Conservation (phyloP, 2,797 vertebrate genomes). For the Hafferia zeledoni region DNA sequence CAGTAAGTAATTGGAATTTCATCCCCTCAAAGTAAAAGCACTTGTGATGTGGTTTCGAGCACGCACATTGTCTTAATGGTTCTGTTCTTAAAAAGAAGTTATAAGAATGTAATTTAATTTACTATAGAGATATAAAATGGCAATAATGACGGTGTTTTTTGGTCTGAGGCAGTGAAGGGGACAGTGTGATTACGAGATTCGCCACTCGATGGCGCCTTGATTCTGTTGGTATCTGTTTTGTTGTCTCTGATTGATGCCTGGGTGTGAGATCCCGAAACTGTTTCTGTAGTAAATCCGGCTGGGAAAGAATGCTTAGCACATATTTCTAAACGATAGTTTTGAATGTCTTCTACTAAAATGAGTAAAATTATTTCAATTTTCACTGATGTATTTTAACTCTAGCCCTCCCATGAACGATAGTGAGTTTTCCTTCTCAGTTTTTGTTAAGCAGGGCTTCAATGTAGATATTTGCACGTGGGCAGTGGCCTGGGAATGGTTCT, state of each 20-base stretch:
- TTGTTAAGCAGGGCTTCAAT: neutral
- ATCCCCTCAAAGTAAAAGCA: neutral
- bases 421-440: neutral
- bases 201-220: constrained; percentile 63
- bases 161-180: neutral
- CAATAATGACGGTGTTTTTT: neutral
- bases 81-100: neutral
- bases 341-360: neutral
- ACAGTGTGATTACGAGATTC: neutral
- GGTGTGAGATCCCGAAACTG: neutral
- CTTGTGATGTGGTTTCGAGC: neutral
- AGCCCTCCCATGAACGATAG: neutral
- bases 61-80: neutral
- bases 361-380: neutral
- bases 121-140: neutral
- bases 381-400: neutral
- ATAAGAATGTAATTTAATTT: neutral
- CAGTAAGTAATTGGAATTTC: neutral
- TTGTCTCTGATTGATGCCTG: too few relatives aligned
- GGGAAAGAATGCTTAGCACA: neutral
- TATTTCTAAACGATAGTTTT: neutral
- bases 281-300: neutral
- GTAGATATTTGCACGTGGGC: neutral
- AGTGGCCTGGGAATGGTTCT: neutral
- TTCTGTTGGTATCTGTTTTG: neutral